Evolutionary conservation across 2,113 vertebrate genomes (phyloP).

Genomic region (Lontra canadensis): DNA sequence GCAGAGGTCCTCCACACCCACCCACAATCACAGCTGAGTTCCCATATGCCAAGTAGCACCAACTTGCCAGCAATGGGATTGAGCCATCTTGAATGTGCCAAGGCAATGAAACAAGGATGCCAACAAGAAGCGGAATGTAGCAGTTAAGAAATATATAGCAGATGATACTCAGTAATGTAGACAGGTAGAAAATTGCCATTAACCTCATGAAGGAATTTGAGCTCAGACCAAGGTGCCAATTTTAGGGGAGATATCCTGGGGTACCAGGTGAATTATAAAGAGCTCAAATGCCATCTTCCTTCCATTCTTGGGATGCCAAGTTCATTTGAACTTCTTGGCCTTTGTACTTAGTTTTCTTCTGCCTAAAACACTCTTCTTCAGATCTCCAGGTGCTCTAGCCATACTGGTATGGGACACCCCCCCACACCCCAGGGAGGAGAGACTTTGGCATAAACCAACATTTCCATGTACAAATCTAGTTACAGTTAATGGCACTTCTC

Average conservation of each 20-base stretch:
- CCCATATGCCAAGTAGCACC: not conserved
- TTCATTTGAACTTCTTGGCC: not conserved
- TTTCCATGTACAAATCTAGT: not conserved
- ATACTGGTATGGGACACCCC: not conserved
- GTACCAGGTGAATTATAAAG: not conserved
- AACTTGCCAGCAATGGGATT: not conserved
- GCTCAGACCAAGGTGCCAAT: not conserved
- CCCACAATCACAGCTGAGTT: not conserved
- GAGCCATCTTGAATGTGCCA: constrained; percentile 24
- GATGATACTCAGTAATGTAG: not conserved
- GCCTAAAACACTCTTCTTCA: not conserved
- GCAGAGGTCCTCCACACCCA: not conserved
- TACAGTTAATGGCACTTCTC: not conserved
- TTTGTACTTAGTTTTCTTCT: not conserved
- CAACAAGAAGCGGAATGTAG: not conserved
- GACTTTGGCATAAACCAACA: not conserved
- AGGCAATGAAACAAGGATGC: not conserved
- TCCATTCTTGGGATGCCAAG: not conserved
- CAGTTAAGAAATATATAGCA: not conserved
- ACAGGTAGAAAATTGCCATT: not conserved
- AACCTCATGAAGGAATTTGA: not conserved
- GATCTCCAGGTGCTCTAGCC: not conserved
- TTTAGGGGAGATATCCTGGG: not conserved
- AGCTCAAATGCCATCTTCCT: not conserved
- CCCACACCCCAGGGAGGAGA: not conserved